Evolutionary conservation across 1,140 invertebrate species (phyloP), one percentile per base, ranked within the genome.

Genomic region (Drosophila sturtevanti): DNA sequence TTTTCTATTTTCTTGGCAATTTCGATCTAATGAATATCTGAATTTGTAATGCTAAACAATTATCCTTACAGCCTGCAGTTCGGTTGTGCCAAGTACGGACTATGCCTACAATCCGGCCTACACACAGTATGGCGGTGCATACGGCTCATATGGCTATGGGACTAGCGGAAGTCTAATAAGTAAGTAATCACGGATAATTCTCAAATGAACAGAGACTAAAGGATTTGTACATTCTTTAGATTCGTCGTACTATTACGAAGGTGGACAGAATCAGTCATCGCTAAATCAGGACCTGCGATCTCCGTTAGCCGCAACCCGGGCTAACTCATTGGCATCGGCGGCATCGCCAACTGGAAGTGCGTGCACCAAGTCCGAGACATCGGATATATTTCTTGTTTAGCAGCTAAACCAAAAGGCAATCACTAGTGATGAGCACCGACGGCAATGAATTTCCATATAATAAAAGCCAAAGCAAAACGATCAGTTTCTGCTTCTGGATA

Each of bases 91-190:
- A 70, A 93, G 91, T 31, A 89, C 91, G 16, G 95, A 96, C 87
- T 96, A 96, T 87, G 93, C 95, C 16, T 96, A 96, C 91, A 95
- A 93, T 82, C 94, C 95, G 31, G 94, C 95, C 4, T 96, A 96
- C 90, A 94, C 95, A 68, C 95, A 96, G 90, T 96, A 96, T 91
- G 94, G 95, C 41, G 93, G 94, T 63, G 92, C 95, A 9, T 96
- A 96, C 81, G 94, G 95, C 61, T 94, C 94, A 12, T 96, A 96
- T 81, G 94, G 95, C 71, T 96, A 96, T 92, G 94, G 95, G 56
- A 93, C 95, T 73, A 93, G 95, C 69, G 94, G 95, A 85, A 95
- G 95, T 92, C 94, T 96, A 92, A 95, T 96, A 94, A 96, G 95
- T 96, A 95, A 95, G 95, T 96, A 95, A 14, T 11, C 22, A 3